Evolutionary conservation across 2,888 invertebrate species (phyloP), one percentile per base, ranked within the genome.

Genomic region (Trypoxylon attenuatum): DNA sequence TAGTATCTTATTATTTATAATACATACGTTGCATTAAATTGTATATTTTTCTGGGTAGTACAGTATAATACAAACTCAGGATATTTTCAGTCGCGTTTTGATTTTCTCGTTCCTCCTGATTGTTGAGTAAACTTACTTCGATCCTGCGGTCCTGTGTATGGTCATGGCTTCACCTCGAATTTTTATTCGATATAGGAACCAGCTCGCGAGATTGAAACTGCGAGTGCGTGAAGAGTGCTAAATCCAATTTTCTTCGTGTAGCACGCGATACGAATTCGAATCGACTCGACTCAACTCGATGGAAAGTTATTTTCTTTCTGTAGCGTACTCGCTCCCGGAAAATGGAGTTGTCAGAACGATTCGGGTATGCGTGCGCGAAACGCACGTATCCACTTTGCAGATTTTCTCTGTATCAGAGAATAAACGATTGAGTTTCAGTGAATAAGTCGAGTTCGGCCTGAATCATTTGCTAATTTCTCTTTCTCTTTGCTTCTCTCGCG

Each of bases 261-360:
- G 60, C 56, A 51, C 64, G 57, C 51, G 62, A 51, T 62, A 59
- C 57, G 71, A 79, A 76, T 79, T 76, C 69, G 68, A 74, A 73
- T 74, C 60, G 13, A 33, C 10, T 33, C n/a, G n/a, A n/a, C n/a
- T n/a, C 18, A 66, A 65, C 59, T 71, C 72, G 68, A 72, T 59
- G 54, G 65, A 61, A 70, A 70, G 78, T 76, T 79, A 79, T 78
- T 74, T 77, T 69, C 69, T 61, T 60, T 39, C 63, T 38, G 61
- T 53, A 56, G 59, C 57, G n/a, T n/a, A 66, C 62, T 5, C 23
- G 64, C 66, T 61, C 62, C 58, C 22, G 42, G 21, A 42, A 54
- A 39, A 58, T 38, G 58, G 53, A 50, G 54, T 45, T 58, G 68
- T 54, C 53, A 23, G 41, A 41, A 27, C 55, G 55, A 55, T 56